These are phyloP conservation scores for Dasysyrphus tricinctus DNA, from an alignment of 2,888 invertebrate genomes.

Conservation along the genomic window DNA sequence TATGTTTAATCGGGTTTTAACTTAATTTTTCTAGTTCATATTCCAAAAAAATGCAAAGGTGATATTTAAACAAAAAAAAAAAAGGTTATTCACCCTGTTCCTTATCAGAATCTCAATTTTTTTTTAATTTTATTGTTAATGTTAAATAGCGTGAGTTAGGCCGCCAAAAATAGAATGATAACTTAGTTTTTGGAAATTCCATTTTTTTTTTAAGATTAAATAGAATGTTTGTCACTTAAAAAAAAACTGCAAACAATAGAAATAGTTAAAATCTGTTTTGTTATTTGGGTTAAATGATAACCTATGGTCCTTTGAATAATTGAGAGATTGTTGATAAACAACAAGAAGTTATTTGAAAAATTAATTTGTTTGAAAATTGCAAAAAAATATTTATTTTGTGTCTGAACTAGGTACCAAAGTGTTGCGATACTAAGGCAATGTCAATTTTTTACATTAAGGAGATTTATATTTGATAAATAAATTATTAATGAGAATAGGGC, in stretches of 20 bases:
- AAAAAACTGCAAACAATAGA: not conserved
- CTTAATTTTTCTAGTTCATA: conserved; percentile 1
- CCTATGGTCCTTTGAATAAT: not conserved
- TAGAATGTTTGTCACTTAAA: no score
- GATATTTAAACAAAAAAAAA: not conserved
- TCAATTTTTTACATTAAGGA: no score
- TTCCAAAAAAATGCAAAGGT: not conserved
- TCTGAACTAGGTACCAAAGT: no score
- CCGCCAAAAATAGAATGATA: not conserved
- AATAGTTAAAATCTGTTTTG: not conserved
- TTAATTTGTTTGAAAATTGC: no score
- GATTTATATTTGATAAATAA: no score
- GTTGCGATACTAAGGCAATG: no score
- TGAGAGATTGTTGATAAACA: no score
- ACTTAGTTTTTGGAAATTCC: not conserved
- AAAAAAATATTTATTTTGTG: no score
- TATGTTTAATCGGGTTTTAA: not conserved
- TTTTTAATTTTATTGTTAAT: no score
- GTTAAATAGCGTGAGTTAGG: not conserved
- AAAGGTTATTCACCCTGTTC: conserved; percentile 4
- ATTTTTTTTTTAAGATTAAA: not conserved
- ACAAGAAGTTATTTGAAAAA: no score
- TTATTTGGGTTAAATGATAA: not conserved
- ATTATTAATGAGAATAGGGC: no score
- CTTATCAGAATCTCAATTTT: not conserved